phyloP scores from a whole-genome alignment of 1,140 invertebrate species.

The Lordiphosa clarofinis region DNA sequence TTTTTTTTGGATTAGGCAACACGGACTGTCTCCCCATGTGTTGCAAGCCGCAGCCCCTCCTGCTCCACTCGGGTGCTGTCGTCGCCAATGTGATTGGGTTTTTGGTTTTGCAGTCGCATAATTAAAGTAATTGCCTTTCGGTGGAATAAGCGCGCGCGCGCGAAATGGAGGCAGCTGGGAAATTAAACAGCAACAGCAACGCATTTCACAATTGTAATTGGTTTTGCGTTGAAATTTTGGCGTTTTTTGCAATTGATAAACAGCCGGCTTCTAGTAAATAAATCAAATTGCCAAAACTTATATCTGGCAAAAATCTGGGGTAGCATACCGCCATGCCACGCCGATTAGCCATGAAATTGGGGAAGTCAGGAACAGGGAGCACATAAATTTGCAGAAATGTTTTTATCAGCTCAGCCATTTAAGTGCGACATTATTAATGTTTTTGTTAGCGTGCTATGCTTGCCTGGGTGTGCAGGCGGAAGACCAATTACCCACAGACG shows the following conservation, averaged over 20 bases:
- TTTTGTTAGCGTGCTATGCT: neutral
- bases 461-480: neutral
- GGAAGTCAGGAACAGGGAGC: too few species aligned
- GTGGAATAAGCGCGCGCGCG: slow-evolving; percentile 22
- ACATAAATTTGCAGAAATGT: slow-evolving; percentile 5
- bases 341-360: too few species aligned
- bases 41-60: slow-evolving; percentile 24
- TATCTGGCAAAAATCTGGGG: slow-evolving; percentile 1
- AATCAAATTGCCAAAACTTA: slow-evolving; percentile 34
- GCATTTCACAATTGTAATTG: slow-evolving; percentile 60
- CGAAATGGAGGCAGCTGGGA: slow-evolving; percentile 53
- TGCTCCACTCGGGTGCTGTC: slow-evolving; percentile 22
- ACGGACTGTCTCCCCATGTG: slow-evolving; percentile 21
- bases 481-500: too few species aligned
- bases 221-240: slow-evolving; percentile 35
- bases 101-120: slow-evolving; percentile 45
- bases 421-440: slow-evolving; percentile 28
- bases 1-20: slow-evolving; percentile 36
- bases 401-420: slow-evolving; percentile 23
- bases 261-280: slow-evolving; percentile 19
- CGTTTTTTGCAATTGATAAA: slow-evolving; percentile 41
- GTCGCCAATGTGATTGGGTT: slow-evolving; percentile 48
- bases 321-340: slow-evolving; percentile 1
- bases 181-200: slow-evolving; percentile 48
- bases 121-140: slow-evolving; percentile 62